Evolutionary conservation across 64 coral and sea anemone species (phyloP).

Genomic region (Stylophora pistillata): DNA sequence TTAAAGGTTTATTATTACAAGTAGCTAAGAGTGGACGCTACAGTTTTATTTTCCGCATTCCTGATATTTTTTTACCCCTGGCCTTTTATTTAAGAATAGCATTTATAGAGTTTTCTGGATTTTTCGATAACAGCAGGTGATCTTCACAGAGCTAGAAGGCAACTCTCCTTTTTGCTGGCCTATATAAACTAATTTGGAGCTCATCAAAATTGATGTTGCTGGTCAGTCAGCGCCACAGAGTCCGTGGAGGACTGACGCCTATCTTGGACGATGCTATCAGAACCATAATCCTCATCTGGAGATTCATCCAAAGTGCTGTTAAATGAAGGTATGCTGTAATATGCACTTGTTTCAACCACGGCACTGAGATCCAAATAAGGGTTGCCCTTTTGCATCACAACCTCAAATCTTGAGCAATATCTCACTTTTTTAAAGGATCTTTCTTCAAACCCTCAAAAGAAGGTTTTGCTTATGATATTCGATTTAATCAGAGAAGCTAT

Average conservation of each 20-base stretch:
- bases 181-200: background rate
- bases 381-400: conserved; percentile 65
- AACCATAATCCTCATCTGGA: background rate
- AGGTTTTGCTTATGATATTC: too few relatives aligned
- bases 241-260: background rate
- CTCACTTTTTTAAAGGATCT: too few relatives aligned
- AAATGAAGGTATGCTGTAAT: conserved; percentile 37
- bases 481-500: too few relatives aligned
- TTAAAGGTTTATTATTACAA: too few relatives aligned
- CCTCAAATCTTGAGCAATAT: conserved; percentile 11
- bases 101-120: too few relatives aligned
- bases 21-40: too few relatives aligned
- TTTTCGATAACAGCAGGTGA: too few relatives aligned
- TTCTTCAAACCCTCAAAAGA: too few relatives aligned
- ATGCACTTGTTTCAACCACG: conserved; percentile 1
- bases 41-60: too few relatives aligned
- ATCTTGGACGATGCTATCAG: background rate
- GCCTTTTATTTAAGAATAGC: too few relatives aligned
- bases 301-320: conserved; percentile 22
- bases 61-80: too few relatives aligned
- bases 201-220: conserved; percentile 2
- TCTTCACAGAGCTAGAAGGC: background rate
- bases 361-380: conserved; percentile 61
- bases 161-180: background rate
- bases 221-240: background rate